Conservation (phyloP, 2,888 invertebrate species). For the Lasioglossum marginatum region DNA sequence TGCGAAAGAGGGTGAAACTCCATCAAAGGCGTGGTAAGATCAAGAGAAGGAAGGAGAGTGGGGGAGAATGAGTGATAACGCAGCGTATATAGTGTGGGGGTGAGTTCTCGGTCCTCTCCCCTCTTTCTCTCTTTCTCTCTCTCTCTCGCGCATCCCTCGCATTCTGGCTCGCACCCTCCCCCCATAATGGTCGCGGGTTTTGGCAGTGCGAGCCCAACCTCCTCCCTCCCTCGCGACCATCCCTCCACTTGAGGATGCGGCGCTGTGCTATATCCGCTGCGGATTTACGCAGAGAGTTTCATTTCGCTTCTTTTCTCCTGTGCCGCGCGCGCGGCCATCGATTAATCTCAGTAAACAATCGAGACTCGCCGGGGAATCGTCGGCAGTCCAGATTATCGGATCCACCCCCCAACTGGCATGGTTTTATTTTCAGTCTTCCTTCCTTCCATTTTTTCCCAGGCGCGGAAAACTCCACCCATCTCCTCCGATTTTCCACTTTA, state of each 20-base stretch:
- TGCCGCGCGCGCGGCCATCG: slow-evolving; percentile 14
- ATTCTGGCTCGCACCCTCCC: slow-evolving; percentile 20
- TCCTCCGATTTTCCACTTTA: not conserved
- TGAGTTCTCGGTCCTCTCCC: not conserved
- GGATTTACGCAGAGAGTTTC: slow-evolving; percentile 61
- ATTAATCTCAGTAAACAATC: slow-evolving; percentile 55
- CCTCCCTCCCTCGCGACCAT: slow-evolving; percentile 60
- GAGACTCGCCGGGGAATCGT: slow-evolving; percentile 21
- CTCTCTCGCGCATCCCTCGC: not conserved
- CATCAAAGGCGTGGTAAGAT: not conserved
- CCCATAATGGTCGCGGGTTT: slow-evolving; percentile 82
- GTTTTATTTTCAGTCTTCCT: slow-evolving; percentile 10
- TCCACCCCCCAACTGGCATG: not conserved
- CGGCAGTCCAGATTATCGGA: slow-evolving; percentile 24
- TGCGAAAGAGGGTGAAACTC: not conserved
- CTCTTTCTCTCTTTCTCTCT: not conserved
- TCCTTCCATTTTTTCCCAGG: not conserved
- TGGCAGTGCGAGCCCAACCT: slow-evolving; percentile 79
- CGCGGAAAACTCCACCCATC: not conserved
- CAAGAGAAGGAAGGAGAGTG: not conserved
- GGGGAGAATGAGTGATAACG: slow-evolving; percentile 40
- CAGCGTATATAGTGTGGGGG: slow-evolving; percentile 41
- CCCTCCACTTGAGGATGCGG: slow-evolving; percentile 58
- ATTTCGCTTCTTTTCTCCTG: slow-evolving; percentile 34
- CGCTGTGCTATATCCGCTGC: slow-evolving; percentile 44